Evolutionary conservation across 2,113 vertebrate species (phyloP).

Genomic region (Dasyornis broadbenti): DNA sequence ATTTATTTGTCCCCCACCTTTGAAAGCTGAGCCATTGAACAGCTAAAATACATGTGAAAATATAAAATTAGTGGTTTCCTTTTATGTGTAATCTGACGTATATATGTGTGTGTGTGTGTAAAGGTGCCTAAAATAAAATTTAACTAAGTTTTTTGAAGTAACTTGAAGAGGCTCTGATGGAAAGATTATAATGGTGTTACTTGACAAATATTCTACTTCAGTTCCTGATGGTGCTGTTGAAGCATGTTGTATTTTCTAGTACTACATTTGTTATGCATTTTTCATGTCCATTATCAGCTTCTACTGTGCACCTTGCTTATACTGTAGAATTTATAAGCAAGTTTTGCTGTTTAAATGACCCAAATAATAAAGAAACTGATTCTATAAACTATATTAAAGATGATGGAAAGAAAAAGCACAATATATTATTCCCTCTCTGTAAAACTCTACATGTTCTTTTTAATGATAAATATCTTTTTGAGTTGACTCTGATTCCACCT

Average conservation of each 20-base stretch:
- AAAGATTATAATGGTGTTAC: neutral
- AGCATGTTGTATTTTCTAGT: neutral
- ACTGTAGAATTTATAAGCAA: neutral
- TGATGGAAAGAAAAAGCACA: neutral
- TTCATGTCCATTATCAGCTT: neutral
- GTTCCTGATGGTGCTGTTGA: neutral
- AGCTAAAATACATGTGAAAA: neutral
- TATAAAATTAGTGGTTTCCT: fast-evolving
- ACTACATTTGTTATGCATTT: neutral
- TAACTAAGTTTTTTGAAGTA: neutral
- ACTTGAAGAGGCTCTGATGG: neutral
- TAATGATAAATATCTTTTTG: neutral
- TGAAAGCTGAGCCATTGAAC: neutral
- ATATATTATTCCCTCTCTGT: neutral
- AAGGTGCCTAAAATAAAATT: neutral
- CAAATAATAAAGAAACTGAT: neutral
- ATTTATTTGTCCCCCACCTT: neutral
- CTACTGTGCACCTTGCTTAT: neutral
- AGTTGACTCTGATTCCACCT: neutral
- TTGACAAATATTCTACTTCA: neutral
- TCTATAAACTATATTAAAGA: neutral
- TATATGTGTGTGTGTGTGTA: neutral
- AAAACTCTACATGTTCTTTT: neutral
- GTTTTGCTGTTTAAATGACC: neutral
- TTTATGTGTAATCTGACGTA: neutral